Evolutionary conservation across 1,140 invertebrate genomes (phyloP), one percentile per base, ranked within the genome.

Genomic region (Drepana arcuata): DNA sequence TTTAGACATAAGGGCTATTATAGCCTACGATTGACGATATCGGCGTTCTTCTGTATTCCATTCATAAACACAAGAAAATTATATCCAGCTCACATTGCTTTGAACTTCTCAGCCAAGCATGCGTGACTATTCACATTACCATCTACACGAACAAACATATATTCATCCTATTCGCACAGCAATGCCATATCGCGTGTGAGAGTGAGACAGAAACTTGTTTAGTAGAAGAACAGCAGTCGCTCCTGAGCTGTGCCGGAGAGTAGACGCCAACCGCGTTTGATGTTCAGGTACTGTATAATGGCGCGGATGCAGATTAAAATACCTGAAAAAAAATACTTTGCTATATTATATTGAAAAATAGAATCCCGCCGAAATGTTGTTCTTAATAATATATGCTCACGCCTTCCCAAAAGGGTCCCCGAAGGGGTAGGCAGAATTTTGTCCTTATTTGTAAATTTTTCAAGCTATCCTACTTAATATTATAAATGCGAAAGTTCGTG

Each of bases 231-330:
- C 36, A 95, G 84, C 48, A 95, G 85, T 59, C 93, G 88, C 69
- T 95, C 93, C 63, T 95, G 93, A 39, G 93, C 92, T 42, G 89
- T 92, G 24, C 90, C 89, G 3, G 92, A 93, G n/a, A 95, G 83
- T 51, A 93, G 83, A 52, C 92, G 88, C 94, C 94, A 96, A 38
- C 94, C 93, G 44, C 93, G 88, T 66, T 95, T 96, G 52, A 96
- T 95, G 67, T 92, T 93, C 58, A 95, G 84, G 81, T 96, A 96
- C 82, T 95, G 94, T 45, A 95, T 88, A 21, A 95, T 89, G 7
- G 94, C 93, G 51, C 94, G 91, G 35, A 95, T 88, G 70, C 93
- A 95, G 64, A 96, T 95, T 40, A 95, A 80, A 42, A 95, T 87
- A 47, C 92, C 92, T 93, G 79, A 2, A 50, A 63, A 34, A 10